phyloP scores from a whole-genome alignment of 2,888 invertebrate genomes.

The Onchidella celtica region DNA sequence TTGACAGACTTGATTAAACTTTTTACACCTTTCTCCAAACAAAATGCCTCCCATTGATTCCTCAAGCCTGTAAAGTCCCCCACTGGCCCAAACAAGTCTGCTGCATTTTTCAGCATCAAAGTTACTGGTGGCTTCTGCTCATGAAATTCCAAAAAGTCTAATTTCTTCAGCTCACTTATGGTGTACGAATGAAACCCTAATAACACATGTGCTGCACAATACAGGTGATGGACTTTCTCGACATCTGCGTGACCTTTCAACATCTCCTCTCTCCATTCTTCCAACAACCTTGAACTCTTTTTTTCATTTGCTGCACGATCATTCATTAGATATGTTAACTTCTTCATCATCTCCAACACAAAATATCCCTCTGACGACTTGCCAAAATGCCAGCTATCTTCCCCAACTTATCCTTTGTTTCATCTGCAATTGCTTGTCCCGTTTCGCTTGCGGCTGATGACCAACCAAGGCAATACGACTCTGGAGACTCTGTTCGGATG shows the following conservation, averaged over 20 bases:
- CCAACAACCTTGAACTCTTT: constrained; percentile 5
- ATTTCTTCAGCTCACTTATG: neutral
- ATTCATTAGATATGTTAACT: constrained; percentile 29
- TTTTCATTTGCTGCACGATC: constrained; percentile 29
- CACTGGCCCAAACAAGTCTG: constrained; percentile 7
- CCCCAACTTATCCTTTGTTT: no score
- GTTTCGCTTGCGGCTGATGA: no score
- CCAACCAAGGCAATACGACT: no score
- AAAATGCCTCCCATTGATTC: constrained; percentile 24
- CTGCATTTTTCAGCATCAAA: constrained; percentile 16
- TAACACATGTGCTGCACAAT: constrained; percentile 20
- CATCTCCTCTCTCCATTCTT: constrained; percentile 19
- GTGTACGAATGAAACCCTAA: constrained; percentile 17
- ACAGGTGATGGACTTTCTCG: neutral
- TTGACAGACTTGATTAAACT: constrained; percentile 3
- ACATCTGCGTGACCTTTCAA: neutral
- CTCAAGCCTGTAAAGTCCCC: constrained; percentile 25
- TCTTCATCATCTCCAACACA: no score
- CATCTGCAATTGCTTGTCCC: no score
- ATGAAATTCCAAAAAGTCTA: neutral
- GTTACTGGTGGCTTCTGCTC: constrained; percentile 1
- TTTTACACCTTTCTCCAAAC: constrained; percentile 6
- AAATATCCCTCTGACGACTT: no score
- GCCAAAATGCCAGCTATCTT: no score
- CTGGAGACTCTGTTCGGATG: no score